phyloP scores from a whole-genome alignment of 2,113 vertebrate genomes.

The Mesembrinibis cayennensis region DNA sequence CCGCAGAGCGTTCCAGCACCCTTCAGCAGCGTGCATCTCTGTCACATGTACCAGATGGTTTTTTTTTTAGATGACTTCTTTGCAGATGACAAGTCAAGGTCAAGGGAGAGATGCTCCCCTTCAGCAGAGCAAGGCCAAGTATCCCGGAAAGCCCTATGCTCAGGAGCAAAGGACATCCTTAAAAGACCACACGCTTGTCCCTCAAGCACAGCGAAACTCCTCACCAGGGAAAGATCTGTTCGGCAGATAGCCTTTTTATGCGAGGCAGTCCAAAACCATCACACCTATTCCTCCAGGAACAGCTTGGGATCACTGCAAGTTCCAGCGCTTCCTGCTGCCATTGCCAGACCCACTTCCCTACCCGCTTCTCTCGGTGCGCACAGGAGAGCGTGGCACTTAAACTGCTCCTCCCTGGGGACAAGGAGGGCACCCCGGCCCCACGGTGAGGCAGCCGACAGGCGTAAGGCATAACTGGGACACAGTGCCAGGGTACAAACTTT shows the following conservation, averaged over 20 bases:
- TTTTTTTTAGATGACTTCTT: neutral
- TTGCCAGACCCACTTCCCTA: neutral
- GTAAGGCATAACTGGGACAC: neutral
- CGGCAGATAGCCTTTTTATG: neutral
- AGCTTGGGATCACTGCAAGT: neutral
- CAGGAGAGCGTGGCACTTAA: neutral
- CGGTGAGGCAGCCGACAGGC: neutral
- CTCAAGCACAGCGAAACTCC: neutral
- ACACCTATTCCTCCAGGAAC: neutral
- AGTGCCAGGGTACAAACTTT: neutral
- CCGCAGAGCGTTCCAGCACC: fast-evolving
- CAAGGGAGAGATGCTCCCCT: neutral
- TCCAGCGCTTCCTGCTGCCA: neutral
- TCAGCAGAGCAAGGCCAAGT: neutral
- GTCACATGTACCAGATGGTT: neutral
- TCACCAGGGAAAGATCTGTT: neutral
- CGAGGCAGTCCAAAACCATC: neutral
- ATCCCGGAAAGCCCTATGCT: neutral
- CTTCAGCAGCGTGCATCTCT: neutral
- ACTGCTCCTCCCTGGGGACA: neutral
- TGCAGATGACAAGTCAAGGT: neutral
- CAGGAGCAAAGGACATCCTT: neutral
- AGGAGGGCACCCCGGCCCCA: neutral
- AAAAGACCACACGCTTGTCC: neutral
- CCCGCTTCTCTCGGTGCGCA: neutral